These are phyloP conservation scores for Macrobrachium nipponense DNA, from an alignment of 1,140 invertebrate species.

Conservation along the genomic window DNA sequence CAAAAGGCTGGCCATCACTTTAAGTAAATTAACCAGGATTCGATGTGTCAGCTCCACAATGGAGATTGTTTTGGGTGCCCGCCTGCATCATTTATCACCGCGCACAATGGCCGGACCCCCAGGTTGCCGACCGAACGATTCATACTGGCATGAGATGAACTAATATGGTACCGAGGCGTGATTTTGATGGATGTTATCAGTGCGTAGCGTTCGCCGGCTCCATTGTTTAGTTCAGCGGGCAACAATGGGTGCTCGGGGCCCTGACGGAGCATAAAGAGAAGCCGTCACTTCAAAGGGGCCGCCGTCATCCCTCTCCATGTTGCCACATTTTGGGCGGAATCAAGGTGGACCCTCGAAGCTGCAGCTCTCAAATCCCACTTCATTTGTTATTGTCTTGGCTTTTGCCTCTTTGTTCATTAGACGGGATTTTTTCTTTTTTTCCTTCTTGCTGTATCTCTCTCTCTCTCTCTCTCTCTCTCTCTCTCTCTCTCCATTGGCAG, in stretches of 20 bases:
- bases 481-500: too few species aligned
- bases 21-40: constrained; percentile 62
- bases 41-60: constrained; percentile 58
- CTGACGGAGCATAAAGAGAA: constrained; percentile 52
- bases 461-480: neutral
- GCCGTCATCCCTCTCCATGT: constrained; percentile 27
- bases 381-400: constrained; percentile 12
- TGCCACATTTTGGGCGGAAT: constrained; percentile 14
- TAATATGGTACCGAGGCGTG: constrained; percentile 42
- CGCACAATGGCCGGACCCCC: constrained; percentile 51
- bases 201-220: constrained; percentile 44
- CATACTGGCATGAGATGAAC: constrained; percentile 29
- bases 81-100: constrained; percentile 60
- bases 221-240: constrained; percentile 42
- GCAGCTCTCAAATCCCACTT: constrained; percentile 2
- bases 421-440: neutral
- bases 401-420: neutral
- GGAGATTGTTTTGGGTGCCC: constrained; percentile 59
- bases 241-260: constrained; percentile 49
- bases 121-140: constrained; percentile 31
- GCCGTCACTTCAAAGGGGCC: constrained; percentile 55
- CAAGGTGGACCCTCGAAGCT: neutral
- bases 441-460: neutral
- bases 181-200: constrained; percentile 61
- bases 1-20: constrained; percentile 60